Evolutionary conservation across 2,888 invertebrate species (phyloP), one percentile per base, ranked within the genome.

Genomic region (Nephrocerus scutellatus): DNA sequence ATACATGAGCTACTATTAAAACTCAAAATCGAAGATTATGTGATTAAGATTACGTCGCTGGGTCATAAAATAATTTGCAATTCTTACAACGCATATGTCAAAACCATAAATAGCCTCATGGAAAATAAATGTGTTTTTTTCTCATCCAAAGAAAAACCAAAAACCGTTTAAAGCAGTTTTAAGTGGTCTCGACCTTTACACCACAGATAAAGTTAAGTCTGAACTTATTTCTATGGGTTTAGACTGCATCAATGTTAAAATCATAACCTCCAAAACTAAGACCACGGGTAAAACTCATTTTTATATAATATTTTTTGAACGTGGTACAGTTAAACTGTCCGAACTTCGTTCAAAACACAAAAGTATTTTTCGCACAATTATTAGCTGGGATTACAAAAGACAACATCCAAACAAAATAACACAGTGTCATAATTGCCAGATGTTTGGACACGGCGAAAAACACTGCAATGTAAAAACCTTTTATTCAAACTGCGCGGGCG

Each of bases 281-380:
- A 21, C 15, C 7, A 6, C 26, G 2, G 10, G 3, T 10, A 12
- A 22, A 5, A 8, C 6, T 18, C n/a, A 22, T n/a, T 24, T 22
- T 18, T 33, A 33, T 24, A 33, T 33, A 24, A 25, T 33, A n/a
- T 24, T 24, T 7, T 25, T 33, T 13, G 25, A 33, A 25, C 33
- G 33, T 25, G 25, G 18, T 9, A 22, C 33, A 10, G 25, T 33
- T 20, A 25, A 18, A 12, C 23, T 33, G 24, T 22, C 14, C 12
- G 25, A 33, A n/a, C 23, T 32, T 13, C 32, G 32, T 4, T 18
- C 32, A 16, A 23, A 32, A 5, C 16, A 32, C 16, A 33, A 18
- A 33, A 33, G 9, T 18, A 8, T 33, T 8, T n/a, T 33, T 24
- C 16, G 25, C 16, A 33, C 24, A 8, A 21, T 32, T 6, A 21